Conservation (phyloP, 2,113 vertebrate genomes). For the Calyptomena viridis region DNA sequence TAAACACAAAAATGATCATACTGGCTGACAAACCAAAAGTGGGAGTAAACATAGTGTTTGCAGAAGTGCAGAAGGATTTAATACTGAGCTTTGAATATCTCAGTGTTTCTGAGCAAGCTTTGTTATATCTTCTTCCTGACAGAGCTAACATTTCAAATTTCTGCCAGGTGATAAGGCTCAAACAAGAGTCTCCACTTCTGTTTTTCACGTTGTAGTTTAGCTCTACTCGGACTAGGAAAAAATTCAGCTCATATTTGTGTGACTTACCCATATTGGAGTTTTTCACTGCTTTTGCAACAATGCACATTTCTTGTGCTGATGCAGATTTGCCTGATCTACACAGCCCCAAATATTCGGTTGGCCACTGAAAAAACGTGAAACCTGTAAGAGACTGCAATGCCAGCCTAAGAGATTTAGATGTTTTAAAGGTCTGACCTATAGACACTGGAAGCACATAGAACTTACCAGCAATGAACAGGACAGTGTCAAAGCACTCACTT, state of each 20-base stretch:
- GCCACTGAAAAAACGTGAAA: background rate
- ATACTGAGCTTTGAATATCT: background rate
- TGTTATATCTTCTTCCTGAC: background rate
- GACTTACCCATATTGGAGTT: background rate
- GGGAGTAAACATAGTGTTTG: background rate
- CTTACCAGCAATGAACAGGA: constrained; percentile 73
- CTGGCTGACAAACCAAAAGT: background rate
- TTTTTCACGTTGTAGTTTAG: background rate
- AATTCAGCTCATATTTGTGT: background rate
- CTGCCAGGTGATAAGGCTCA: background rate
- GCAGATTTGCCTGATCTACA: background rate
- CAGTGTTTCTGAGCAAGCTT: background rate
- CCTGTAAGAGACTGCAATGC: background rate
- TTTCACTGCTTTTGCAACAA: background rate
- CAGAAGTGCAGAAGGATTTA: background rate
- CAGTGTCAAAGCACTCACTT: constrained; percentile 70
- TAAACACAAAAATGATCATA: background rate
- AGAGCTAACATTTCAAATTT: background rate
- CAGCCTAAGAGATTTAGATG: background rate
- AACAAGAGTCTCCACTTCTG: background rate
- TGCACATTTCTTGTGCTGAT: background rate
- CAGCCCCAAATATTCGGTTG: background rate
- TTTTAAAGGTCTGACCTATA: background rate
- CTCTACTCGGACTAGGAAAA: background rate
- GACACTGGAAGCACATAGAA: background rate